Evolutionary conservation across 2,113 vertebrate genomes (phyloP).

Genomic region (Lipophrys pholis): DNA sequence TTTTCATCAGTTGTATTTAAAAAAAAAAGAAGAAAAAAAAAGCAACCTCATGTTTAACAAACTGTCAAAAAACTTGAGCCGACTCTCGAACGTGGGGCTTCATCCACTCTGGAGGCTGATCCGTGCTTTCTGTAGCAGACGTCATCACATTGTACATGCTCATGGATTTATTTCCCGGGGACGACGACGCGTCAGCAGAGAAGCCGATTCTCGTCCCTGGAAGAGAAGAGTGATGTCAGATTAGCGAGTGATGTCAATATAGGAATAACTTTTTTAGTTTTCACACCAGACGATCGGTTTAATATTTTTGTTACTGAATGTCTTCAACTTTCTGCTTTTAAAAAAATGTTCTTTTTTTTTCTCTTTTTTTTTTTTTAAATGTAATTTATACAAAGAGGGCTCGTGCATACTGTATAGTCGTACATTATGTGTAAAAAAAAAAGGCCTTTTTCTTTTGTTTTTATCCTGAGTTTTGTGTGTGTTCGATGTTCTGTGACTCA

Average conservation of each 20-base stretch:
- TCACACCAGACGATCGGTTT: slow-evolving; percentile 17
- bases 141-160: not conserved
- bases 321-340: slow-evolving; percentile 39
- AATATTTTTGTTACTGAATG: slow-evolving; percentile 62
- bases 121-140: not conserved
- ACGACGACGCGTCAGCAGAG: too few species aligned
- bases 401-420: slow-evolving; percentile 49
- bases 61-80: too few species aligned
- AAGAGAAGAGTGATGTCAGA: slow-evolving; percentile 63
- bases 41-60: too few species aligned
- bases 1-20: too few species aligned
- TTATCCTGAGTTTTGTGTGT: slow-evolving; percentile 52
- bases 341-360: slow-evolving; percentile 20
- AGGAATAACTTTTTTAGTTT: slow-evolving; percentile 32
- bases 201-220: not conserved
- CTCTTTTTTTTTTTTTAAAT: not conserved
- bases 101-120: not conserved
- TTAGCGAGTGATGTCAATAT: slow-evolving; percentile 63
- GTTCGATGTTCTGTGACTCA: slow-evolving; percentile 59
- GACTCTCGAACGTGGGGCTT: too few species aligned
- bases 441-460: slow-evolving; percentile 36
- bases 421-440: slow-evolving; percentile 25
- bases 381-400: slow-evolving; percentile 55
- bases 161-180: too few species aligned
- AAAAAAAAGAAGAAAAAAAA: too few species aligned